Conservation (phyloP, 2,113 vertebrate species). For the Psittacus erithacus region DNA sequence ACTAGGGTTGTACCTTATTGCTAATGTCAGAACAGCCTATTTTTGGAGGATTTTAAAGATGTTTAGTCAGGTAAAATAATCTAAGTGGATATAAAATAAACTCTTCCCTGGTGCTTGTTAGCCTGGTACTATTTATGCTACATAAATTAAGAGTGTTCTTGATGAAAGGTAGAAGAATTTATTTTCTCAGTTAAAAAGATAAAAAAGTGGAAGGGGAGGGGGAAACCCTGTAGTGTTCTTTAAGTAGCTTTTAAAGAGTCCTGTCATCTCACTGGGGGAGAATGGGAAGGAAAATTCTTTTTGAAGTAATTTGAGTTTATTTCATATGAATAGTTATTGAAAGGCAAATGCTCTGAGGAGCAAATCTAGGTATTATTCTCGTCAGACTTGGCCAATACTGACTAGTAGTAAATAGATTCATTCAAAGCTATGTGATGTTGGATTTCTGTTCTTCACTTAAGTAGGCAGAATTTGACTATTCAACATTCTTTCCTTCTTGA, state of each 20-base stretch:
- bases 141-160: neutral
- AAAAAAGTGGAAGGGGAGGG: accelerated
- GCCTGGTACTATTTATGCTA: neutral
- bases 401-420: neutral
- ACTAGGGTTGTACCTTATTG: neutral
- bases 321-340: neutral
- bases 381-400: neutral
- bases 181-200: neutral
- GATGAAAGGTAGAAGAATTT: neutral
- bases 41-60: neutral
- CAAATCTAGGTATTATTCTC: neutral
- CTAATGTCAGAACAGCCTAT: neutral
- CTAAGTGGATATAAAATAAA: neutral
- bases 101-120: neutral
- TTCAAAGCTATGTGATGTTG: neutral
- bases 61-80: neutral
- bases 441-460: neutral
- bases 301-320: neutral
- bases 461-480: neutral
- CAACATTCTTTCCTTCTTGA: neutral
- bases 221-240: accelerated
- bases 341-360: neutral
- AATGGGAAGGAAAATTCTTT: neutral
- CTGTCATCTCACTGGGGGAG: neutral
- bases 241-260: neutral